A percentile compares a stretch with the other conserved stretches of the same genome.
Conservation (phyloP, 2,888 invertebrate species). For the Drosophila ochracea region DNA sequence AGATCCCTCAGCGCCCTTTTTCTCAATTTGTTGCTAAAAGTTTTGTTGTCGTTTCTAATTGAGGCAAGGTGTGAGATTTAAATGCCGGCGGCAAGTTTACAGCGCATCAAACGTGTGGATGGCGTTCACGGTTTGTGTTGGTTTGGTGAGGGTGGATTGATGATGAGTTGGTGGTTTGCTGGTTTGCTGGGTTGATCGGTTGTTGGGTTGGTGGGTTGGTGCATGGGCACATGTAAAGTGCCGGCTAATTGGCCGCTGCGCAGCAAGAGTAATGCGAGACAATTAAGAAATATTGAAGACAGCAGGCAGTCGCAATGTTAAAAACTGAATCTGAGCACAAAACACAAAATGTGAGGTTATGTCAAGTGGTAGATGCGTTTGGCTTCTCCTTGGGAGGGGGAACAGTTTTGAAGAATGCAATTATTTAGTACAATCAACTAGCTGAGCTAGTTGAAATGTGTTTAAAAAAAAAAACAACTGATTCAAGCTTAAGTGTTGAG, state of each 20-base stretch:
- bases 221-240: conserved; percentile 54
- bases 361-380: not conserved
- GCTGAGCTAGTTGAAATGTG: not conserved
- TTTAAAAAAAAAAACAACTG: not conserved
- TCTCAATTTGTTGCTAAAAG: conserved; percentile 57
- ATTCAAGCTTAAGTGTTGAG: not conserved
- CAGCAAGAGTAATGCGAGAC: conserved; percentile 46
- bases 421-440: not conserved
- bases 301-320: conserved; percentile 3
- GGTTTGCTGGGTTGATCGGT: not conserved
- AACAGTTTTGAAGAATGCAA: not conserved
- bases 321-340: not conserved
- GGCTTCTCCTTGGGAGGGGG: not conserved
- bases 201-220: conserved; percentile 9
- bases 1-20: not conserved
- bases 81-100: conserved; percentile 69
- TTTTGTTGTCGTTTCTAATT: conserved; percentile 72
- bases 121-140: not conserved
- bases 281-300: conserved; percentile 43
- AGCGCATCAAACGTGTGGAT: conserved; percentile 47
- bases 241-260: conserved; percentile 65
- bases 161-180: not conserved
- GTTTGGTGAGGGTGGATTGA: not conserved
- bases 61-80: conserved; percentile 74
- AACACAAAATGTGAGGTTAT: conserved; percentile 20